Evolutionary conservation across 2,797 vertebrate species (phyloP).

Genomic region (Melopsittacus undulatus): DNA sequence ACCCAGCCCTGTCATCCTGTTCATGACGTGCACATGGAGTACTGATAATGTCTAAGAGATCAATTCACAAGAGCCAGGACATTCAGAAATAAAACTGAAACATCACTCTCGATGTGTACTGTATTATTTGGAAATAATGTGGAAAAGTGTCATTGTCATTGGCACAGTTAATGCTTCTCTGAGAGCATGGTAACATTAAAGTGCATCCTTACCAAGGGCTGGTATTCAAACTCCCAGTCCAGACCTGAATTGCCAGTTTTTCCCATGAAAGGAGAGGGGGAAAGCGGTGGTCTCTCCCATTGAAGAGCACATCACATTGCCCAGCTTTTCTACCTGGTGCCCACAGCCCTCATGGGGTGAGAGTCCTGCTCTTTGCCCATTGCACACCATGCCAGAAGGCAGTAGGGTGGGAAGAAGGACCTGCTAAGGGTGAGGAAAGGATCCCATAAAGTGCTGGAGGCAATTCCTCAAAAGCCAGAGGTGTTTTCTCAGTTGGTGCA

Average conservation of each 20-base stretch:
- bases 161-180: not conserved
- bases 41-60: not conserved
- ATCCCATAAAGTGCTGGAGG: not conserved
- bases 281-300: accelerated
- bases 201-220: not conserved
- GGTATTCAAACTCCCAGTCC: not conserved
- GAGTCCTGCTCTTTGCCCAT: accelerated
- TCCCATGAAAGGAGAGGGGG: not conserved
- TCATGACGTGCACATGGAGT: not conserved
- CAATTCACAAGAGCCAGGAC: not conserved
- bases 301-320: accelerated
- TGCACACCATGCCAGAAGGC: accelerated
- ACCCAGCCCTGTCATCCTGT: not conserved
- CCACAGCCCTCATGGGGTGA: accelerated
- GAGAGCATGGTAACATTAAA: not conserved
- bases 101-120: not conserved
- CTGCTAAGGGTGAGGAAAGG: not conserved
- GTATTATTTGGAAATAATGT: not conserved
- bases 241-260: not conserved
- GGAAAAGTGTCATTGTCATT: accelerated
- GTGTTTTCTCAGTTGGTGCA: not conserved
- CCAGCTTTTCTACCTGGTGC: accelerated
- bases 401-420: accelerated
- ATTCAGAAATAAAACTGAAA: not conserved
- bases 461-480: not conserved